A percentile compares a stretch with the other conserved stretches of the same genome.
phyloP scores from a whole-genome alignment of 2,888 invertebrate genomes.

The Caenorhabditis parvicauda region DNA sequence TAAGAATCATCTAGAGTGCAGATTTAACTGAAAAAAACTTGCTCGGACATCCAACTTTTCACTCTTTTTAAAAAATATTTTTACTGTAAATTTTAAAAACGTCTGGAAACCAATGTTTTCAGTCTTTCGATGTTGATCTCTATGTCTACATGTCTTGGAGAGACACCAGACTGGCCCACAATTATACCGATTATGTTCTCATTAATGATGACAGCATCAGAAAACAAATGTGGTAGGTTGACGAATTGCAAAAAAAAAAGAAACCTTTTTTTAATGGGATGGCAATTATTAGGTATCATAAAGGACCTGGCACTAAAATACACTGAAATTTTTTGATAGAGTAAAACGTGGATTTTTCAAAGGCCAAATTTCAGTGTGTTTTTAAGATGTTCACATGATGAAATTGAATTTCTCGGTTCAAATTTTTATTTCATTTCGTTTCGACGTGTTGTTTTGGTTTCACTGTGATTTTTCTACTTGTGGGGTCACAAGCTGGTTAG shows the following conservation, averaged over 20 bases:
- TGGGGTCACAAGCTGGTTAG: too few species aligned
- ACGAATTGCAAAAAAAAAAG: not conserved
- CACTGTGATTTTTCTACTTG: too few species aligned
- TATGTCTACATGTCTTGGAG: conserved; percentile 52
- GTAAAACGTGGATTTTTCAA: too few species aligned
- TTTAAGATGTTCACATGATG: too few species aligned
- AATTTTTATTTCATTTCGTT: too few species aligned
- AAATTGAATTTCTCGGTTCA: too few species aligned
- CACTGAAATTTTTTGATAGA: too few species aligned
- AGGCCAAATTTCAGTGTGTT: too few species aligned
- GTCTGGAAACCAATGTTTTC: too few species aligned
- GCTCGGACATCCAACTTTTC: not conserved
- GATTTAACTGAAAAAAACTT: not conserved
- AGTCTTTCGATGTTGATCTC: conserved; percentile 59
- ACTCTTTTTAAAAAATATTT: not conserved
- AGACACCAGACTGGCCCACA: conserved; percentile 43
- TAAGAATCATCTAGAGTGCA: conserved; percentile 4
- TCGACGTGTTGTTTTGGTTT: too few species aligned
- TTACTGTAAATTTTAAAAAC: not conserved
- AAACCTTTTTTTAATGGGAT: not conserved
- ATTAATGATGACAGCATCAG: conserved; percentile 49
- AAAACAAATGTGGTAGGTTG: conserved; percentile 49
- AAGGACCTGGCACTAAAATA: too few species aligned
- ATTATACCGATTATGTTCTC: conserved; percentile 46
- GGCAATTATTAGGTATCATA: too few species aligned